Evolutionary conservation across 2,888 invertebrate species (phyloP).

Genomic region (Bugulina stolonifera): DNA sequence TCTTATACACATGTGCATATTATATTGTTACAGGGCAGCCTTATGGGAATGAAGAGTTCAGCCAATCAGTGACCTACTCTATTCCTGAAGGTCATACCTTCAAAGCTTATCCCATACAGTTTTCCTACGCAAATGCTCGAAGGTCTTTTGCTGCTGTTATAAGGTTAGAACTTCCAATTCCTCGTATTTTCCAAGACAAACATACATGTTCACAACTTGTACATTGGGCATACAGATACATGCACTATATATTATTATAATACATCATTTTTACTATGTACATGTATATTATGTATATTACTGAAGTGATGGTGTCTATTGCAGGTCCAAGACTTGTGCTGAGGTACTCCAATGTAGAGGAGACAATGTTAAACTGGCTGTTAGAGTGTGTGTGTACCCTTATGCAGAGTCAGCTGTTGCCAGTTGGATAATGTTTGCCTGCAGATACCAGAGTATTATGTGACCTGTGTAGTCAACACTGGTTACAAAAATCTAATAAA

Average conservation of each 20-base stretch:
- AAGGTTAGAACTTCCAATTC: no score
- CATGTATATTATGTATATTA: no score
- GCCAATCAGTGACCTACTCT: conserved; percentile 47
- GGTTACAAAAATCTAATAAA: no score
- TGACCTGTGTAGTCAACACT: conserved; percentile 29
- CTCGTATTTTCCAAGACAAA: no score
- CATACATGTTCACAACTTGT: no score
- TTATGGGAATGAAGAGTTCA: conserved; percentile 53
- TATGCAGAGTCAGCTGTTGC: conserved; percentile 51
- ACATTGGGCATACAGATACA: no score
- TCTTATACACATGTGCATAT: no score
- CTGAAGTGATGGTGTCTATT: no score
- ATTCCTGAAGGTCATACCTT: conserved; percentile 55
- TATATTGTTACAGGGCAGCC: conserved; percentile 46
- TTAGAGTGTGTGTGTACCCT: conserved; percentile 47
- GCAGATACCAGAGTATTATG: conserved; percentile 50
- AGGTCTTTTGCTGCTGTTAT: conserved; percentile 47
- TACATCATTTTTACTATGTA: no score
- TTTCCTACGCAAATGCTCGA: conserved; percentile 50
- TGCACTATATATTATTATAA: no score
- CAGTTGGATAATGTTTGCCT: conserved; percentile 53
- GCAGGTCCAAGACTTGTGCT: conserved; percentile 46
- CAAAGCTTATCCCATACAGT: conserved; percentile 53
- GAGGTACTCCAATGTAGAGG: conserved; percentile 52
- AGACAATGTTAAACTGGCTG: conserved; percentile 48